Percentiles rank a stretch among this genome's conserved stretches.
Conservation (phyloP, 2,888 invertebrate genomes). For the Oligia fasciuncula region DNA sequence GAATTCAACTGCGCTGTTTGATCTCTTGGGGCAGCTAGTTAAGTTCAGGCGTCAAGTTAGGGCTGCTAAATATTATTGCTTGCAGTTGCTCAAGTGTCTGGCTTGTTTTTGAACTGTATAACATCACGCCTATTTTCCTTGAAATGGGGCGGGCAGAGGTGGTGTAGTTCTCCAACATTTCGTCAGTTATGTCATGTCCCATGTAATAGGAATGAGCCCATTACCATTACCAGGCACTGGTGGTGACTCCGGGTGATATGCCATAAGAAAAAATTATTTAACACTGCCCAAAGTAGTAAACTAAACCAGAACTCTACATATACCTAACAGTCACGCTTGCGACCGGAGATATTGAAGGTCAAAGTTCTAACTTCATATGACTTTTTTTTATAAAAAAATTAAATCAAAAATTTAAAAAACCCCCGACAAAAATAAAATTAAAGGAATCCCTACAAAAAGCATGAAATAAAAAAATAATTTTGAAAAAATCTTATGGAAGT, state of each 20-base stretch:
- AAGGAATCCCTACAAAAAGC: too few species aligned
- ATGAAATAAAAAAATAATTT: too few species aligned
- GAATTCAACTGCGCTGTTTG: slow-evolving; percentile 34
- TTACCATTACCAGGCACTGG: background rate
- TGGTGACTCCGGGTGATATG: background rate
- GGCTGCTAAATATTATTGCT: slow-evolving; percentile 20
- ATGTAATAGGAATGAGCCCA: background rate
- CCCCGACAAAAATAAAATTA: too few species aligned
- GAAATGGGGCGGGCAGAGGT: background rate
- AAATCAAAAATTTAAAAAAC: too few species aligned
- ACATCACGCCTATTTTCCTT: background rate
- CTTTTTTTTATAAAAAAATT: too few species aligned
- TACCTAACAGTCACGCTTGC: background rate
- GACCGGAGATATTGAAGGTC: background rate
- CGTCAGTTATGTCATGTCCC: background rate
- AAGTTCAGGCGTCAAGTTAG: slow-evolving; percentile 2
- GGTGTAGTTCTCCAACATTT: too few species aligned
- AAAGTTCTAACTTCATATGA: background rate
- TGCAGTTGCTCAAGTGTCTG: slow-evolving; percentile 11
- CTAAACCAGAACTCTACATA: background rate
- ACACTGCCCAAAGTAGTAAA: background rate
- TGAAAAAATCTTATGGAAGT: too few species aligned
- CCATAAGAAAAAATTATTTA: background rate
- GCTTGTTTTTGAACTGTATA: slow-evolving; percentile 10
- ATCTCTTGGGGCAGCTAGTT: slow-evolving; percentile 35